Conservation (phyloP, 2,888 invertebrate species). For the Norana najaformis region DNA sequence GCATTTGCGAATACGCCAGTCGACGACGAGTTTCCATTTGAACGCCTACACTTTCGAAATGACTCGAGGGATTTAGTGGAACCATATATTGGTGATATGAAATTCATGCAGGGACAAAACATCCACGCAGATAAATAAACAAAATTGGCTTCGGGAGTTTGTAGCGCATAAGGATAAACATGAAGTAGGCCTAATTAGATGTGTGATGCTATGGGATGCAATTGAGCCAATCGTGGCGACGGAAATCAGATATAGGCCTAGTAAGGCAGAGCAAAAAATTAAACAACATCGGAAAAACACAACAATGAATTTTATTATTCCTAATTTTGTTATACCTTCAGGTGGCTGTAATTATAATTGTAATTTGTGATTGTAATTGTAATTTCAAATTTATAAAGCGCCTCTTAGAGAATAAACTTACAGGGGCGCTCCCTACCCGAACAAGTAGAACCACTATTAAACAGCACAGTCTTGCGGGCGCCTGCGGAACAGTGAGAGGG, state of each 20-base stretch:
- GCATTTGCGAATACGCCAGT: slow-evolving; percentile 13
- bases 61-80: background rate
- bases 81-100: background rate
- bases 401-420: too few species aligned
- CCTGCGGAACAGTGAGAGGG: too few species aligned
- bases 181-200: too few species aligned
- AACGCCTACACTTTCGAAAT: background rate
- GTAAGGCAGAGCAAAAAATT: background rate
- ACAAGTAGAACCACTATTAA: too few species aligned
- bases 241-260: background rate
- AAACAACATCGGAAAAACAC: background rate
- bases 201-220: too few species aligned
- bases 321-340: background rate
- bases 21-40: background rate
- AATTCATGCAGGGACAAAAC: background rate
- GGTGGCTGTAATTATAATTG: background rate
- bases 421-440: too few species aligned
- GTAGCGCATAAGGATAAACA: background rate
- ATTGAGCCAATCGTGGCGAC: background rate
- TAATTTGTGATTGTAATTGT: too few species aligned
- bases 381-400: too few species aligned
- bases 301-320: too few species aligned
- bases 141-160: background rate
- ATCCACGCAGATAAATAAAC: slow-evolving; percentile 13
- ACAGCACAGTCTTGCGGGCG: too few species aligned